Base-by-base conservation (phyloP, 1,140 invertebrate genomes). In the Drosophila carrolli region DNA sequence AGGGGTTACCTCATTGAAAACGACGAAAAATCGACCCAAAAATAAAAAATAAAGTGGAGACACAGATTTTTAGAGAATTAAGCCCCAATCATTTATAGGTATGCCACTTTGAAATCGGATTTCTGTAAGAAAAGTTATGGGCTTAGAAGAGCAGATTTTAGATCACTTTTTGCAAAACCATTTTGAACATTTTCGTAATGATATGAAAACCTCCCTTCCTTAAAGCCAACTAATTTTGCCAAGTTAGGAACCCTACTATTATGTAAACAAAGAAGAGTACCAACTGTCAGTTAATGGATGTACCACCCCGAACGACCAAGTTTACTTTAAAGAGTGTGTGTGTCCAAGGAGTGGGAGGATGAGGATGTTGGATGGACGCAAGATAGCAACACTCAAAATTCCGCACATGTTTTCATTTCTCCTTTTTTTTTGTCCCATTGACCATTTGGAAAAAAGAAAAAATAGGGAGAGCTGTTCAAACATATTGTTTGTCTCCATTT, bases 391-490 rank as follows among this genome's bases (percentile, higher is more conserved):
- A 70, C 65, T 89, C 47, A 80, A 83, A 88, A 88, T 88, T 89
- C 83, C 54, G 57, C 72, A 80, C 83, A 88, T 83, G 83, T 79
- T 70, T 66, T 37, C 47, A 59, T 83, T 75, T 76, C 61, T 74
- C 70, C 56, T 56, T 53, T 53, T 59, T 47, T 47, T 55, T 75
- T 68, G 55, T 65, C 13, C 8, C 29, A 16, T 70, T 48, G 67
- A 71, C 65, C 67, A 70, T 70, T 71, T 38, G 23, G 27, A 10
- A 29, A 16, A 29, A 29, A 14, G 32, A 66, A 53, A n/a, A 38
- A 44, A 19, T 11, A 47, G 5, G 16, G 19, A 47, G 13, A 37
- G 11, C 19, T 11, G 38, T 37, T 6, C 51, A 50, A 72, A 61
- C 70, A 73, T 73, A 73, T 61, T 73, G 70, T 73, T 73, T 72